Evolutionary conservation across 1,140 invertebrate genomes (phyloP).

Genomic region (Lamellibrachia luymesi): DNA sequence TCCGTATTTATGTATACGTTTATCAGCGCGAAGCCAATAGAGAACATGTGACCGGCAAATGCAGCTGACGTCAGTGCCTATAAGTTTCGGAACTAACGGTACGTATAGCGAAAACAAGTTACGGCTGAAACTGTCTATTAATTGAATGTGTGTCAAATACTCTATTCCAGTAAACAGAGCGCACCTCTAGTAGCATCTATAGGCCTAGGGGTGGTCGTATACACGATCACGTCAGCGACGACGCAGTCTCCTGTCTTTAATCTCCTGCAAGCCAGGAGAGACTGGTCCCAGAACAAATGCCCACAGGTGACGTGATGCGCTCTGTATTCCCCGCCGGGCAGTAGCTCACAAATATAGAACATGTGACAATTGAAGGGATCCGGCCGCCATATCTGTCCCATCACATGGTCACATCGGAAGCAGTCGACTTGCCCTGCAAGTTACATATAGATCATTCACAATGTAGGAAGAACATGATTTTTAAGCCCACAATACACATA

Average conservation of each 20-base stretch:
- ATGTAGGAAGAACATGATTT: not conserved
- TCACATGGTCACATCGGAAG: not conserved
- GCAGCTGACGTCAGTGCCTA: too few species aligned
- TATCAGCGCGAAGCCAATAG: too few species aligned
- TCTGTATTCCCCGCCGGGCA: not conserved
- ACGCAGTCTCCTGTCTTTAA: not conserved
- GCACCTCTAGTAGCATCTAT: not conserved
- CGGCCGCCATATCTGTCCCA: not conserved
- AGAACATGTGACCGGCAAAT: too few species aligned
- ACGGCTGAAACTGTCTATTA: too few species aligned
- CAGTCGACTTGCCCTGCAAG: not conserved
- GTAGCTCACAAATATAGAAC: not conserved
- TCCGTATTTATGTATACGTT: too few species aligned
- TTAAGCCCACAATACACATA: not conserved
- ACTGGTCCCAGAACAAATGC: not conserved
- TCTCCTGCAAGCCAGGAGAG: not conserved
- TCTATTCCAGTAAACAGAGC: not conserved
- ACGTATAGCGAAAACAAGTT: too few species aligned
- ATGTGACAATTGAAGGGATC: not conserved
- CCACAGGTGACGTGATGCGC: not conserved
- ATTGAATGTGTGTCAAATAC: not conserved
- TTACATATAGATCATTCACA: not conserved
- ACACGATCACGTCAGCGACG: not conserved
- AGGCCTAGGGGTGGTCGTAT: not conserved
- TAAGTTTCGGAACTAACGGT: too few species aligned